phyloP scores from a whole-genome alignment of 2,113 vertebrate species.

The Tenrec ecaudatus region DNA sequence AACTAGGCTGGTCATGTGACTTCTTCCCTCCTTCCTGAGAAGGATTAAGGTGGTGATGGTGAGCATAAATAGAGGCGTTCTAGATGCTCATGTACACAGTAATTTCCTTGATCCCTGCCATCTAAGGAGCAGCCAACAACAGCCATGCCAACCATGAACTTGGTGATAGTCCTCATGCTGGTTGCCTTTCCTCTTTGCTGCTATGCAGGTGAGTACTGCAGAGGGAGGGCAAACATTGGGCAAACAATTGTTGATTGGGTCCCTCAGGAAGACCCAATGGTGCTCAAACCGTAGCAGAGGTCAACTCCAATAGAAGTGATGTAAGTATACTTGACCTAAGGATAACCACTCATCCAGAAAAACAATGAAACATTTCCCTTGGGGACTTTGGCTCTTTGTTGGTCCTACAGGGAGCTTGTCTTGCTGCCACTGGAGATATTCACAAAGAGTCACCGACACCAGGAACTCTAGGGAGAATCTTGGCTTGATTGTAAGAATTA shows the following conservation, averaged over 20 bases:
- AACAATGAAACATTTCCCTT: neutral
- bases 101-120: neutral
- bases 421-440: neutral
- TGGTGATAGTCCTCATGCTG: neutral
- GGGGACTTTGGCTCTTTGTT: fast-evolving
- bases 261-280: neutral
- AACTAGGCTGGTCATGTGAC: neutral
- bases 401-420: fast-evolving
- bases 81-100: neutral
- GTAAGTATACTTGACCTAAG: too few species aligned
- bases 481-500: neutral
- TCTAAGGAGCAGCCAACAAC: neutral
- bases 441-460: neutral
- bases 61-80: slow-evolving; percentile 40
- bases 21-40: neutral
- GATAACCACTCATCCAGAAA: neutral
- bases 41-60: neutral
- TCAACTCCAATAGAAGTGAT: neutral
- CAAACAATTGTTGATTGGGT: neutral
- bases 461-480: too few species aligned
- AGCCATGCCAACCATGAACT: slow-evolving; percentile 55
- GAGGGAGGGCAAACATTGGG: neutral
- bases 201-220: slow-evolving; percentile 52
- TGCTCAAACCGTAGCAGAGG: neutral
- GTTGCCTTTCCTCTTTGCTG: slow-evolving; percentile 40